Base-by-base conservation (phyloP, 2,797 vertebrate genomes). In the Balearica regulorum region DNA sequence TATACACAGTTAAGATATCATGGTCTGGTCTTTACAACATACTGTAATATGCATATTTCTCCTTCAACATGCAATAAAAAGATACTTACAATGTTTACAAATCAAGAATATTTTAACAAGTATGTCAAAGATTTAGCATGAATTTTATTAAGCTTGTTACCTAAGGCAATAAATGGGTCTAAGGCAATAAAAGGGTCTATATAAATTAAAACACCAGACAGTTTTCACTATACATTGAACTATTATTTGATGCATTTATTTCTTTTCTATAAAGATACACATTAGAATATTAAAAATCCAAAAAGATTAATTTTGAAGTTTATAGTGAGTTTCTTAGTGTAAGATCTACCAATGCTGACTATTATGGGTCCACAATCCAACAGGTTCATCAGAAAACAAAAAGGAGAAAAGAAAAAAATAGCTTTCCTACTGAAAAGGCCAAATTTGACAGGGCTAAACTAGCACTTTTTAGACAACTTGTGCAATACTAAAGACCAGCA, bases 61-160 rank as follows among this genome's bases (percentile, higher is more conserved):
- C 83, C 35, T 92, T 77, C 66, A 96, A 66, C 66, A 90, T 91
- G 73, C 72, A 97, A 82, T 95, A 95, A 97, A 96, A 95, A 94
- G 35, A 96, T 89, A 93, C 87, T 95, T 95, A 95, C 78, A 93
- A 95, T 88, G 72, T 93, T 96, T 93, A 97, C 77, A 96, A 97
- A 94, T 97, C 75, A 96, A 35, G 81, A 96, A 83, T 94, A 96
- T 93, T 97, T 98, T 97, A 97, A 97, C 78, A 96, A 92, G 89
- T 39, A 77, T 91, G 58, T 96, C 94, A 95, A 96, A 97, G 81
- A 90, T 97, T 93, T 89, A 87, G 77, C 71, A 96, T 88, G 55
- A 88, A 96, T 93, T 97, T 97, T 96, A 97, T 93, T 97, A 97
- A 94, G 80, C 83, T 94, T 96, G 91, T 94, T 97, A 96, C 44